These are phyloP conservation scores for Sminthurinus aureus DNA, from an alignment of 2,888 invertebrate species.

Conservation along the genomic window DNA sequence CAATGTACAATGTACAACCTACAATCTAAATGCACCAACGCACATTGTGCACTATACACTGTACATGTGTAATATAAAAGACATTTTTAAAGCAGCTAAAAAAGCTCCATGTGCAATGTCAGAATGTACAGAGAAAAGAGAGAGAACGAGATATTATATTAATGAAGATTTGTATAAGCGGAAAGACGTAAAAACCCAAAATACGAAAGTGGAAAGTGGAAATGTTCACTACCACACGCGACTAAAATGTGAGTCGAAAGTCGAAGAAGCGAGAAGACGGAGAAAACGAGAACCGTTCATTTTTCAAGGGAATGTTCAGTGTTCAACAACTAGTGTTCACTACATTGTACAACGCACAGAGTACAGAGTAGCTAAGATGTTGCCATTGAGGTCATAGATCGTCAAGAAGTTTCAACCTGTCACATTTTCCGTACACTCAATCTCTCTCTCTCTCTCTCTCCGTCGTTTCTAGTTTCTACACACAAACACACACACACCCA, in stretches of 20 bases:
- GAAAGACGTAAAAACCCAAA: not conserved
- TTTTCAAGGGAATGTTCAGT: too few species aligned
- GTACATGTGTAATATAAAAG: too few species aligned
- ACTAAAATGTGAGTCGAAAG: not conserved
- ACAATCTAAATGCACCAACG: too few species aligned
- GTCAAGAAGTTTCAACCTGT: conserved; percentile 51
- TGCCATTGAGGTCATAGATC: conserved; percentile 50
- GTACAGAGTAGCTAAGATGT: conserved; percentile 36
- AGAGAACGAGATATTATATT: not conserved
- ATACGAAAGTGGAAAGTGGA: not conserved
- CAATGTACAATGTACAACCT: too few species aligned
- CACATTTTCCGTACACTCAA: conserved; percentile 42
- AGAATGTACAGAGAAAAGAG: not conserved
- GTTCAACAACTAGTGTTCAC: too few species aligned
- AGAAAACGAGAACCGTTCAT: too few species aligned
- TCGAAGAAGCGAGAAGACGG: too few species aligned
- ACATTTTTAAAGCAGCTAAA: not conserved
- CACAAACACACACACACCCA: not conserved
- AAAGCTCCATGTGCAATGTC: not conserved
- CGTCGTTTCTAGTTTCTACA: not conserved
- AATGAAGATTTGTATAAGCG: not conserved
- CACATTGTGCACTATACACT: too few species aligned
- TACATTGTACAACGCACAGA: too few species aligned
- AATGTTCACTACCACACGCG: not conserved
- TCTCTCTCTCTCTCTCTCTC: conserved; percentile 26